Evolutionary conservation across 2,113 vertebrate genomes (phyloP).

Genomic region (Menidia beryllina): DNA sequence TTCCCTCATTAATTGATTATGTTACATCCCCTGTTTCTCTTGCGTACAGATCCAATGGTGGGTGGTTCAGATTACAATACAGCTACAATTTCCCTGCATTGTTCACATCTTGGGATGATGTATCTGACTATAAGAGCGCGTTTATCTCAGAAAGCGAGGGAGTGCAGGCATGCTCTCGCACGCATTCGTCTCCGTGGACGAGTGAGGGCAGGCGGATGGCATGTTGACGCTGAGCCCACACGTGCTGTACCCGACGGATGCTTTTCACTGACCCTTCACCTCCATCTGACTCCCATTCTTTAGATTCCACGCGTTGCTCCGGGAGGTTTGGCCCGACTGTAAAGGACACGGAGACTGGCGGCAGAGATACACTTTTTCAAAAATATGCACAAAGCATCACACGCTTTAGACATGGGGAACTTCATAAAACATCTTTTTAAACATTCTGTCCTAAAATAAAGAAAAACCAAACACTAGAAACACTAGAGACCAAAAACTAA

Average conservation of each 20-base stretch:
- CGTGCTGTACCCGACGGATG: slow-evolving; percentile 57
- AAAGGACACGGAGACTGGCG: slow-evolving; percentile 38
- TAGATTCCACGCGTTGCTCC: slow-evolving; percentile 69
- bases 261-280: slow-evolving; percentile 72
- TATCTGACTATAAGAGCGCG: slow-evolving; percentile 31
- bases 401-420: no score
- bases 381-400: slow-evolving; percentile 10
- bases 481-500: no score
- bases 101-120: slow-evolving; percentile 56
- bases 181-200: slow-evolving; percentile 51
- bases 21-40: slow-evolving; percentile 9
- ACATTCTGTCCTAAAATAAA: no score
- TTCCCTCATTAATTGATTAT: slow-evolving; percentile 44
- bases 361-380: not conserved
- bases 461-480: no score
- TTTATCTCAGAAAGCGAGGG: slow-evolving; percentile 11
- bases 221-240: slow-evolving; percentile 71
- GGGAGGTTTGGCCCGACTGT: slow-evolving; percentile 50
- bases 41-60: slow-evolving; percentile 28
- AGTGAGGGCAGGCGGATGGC: slow-evolving; percentile 69
- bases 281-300: slow-evolving; percentile 70
- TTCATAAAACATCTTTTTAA: no score
- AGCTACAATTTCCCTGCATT: slow-evolving; percentile 54
- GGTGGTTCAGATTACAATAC: slow-evolving; percentile 67
- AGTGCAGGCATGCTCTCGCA: slow-evolving; percentile 37